Conservation (phyloP, 2,888 invertebrate genomes). For the Sicus ferrugineus region DNA sequence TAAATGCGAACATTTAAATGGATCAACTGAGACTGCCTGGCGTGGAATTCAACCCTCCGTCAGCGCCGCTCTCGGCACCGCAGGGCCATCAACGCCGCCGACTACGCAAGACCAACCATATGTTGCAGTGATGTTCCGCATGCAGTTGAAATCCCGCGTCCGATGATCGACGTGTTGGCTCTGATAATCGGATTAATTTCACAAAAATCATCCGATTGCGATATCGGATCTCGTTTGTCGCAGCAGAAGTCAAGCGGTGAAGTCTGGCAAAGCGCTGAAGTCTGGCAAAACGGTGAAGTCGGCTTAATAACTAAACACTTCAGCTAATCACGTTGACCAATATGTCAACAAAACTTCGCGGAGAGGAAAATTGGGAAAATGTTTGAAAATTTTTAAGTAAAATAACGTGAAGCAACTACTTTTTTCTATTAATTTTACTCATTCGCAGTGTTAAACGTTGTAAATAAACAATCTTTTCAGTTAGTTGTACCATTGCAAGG, state of each 20-base stretch:
- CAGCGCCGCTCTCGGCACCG: neutral
- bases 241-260: conserved; percentile 35
- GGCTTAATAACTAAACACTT: conserved; percentile 46
- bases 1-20: conserved; percentile 42
- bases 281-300: conserved; percentile 21
- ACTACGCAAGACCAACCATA: conserved; percentile 30
- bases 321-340: conserved; percentile 48
- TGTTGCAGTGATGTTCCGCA: conserved; percentile 8
- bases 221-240: conserved; percentile 39
- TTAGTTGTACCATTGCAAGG: too few species aligned
- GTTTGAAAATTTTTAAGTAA: neutral
- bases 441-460: too few species aligned
- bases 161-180: conserved; percentile 21
- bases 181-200: conserved; percentile 52
- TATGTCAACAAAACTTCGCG: conserved; percentile 43
- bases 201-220: conserved; percentile 52
- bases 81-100: neutral
- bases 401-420: too few species aligned
- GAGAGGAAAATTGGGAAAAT: neutral
- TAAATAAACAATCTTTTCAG: too few species aligned
- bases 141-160: conserved; percentile 13
- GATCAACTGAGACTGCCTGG: conserved; percentile 43
- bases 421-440: too few species aligned
- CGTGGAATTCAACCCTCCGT: too few species aligned
- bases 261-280: conserved; percentile 24